Evolutionary conservation across 1,140 invertebrate genomes (phyloP), one percentile per base, ranked within the genome.

Genomic region (Probaryconus sp.): DNA sequence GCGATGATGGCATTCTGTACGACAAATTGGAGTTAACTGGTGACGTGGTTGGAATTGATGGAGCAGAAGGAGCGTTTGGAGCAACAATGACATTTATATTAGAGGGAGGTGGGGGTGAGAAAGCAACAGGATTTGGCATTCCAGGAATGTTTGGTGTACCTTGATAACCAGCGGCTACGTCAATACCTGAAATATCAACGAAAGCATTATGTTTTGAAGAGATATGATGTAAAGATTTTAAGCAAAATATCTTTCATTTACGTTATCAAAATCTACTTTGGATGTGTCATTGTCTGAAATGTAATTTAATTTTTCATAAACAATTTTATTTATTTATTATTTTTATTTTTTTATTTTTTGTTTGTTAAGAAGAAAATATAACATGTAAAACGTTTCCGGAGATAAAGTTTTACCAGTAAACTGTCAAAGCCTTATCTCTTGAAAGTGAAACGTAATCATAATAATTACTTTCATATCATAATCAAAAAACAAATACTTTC

Each of bases 61-160:
- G 21, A 4, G 21, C 7, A n/a, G 40, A 33, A 45, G n/a, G 18
- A 7, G 17, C 20, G 20, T 30, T 14, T n/a, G 56, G 11, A 10
- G 33, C 20, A 31, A 64, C 33, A 5, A 50, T 37, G 30, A 67
- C 33, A 31, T 68, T 68, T 37, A 61, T 43, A 31, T 79, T 79
- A n/a, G 77, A 74, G 20, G 79, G 70, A 18, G 83, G 73, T 17
- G 80, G 55, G 45, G 80, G 61, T 40, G 80, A 51, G 2, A 89
- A 86, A 63, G 90, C 87, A n/a, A n/a, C n/a, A 65, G 83, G 89
- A 83, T 88, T 88, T 21, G 91, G 91, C 85, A 92, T 90, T 37
- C 91, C 91, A 21, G 91, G 91, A 78, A 92, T 88, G 77, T 84
- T 89, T 11, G 90, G 90, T 55, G 76, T 82, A 42, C 53, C 73